Conservation (phyloP, 2,888 invertebrate genomes). For the Leptinotarsa juncta region DNA sequence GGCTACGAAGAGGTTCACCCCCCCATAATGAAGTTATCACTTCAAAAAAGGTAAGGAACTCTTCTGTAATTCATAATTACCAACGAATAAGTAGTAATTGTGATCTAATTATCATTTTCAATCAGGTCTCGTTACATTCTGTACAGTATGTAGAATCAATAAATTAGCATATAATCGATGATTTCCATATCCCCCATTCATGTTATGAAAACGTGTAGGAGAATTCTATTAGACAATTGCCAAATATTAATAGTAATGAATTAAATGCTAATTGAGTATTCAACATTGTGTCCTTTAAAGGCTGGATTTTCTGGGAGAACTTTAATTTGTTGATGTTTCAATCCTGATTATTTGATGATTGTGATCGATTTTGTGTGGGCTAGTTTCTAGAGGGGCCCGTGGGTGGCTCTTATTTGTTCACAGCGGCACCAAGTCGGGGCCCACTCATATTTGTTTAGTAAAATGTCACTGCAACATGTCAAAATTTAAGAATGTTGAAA, state of each 20-base stretch:
- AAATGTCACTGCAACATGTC: too few relatives aligned
- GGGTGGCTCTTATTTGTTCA: not conserved
- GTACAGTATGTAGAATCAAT: conserved; percentile 7
- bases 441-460: too few relatives aligned
- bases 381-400: not conserved
- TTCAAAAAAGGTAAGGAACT: too few relatives aligned
- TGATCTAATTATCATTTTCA: not conserved
- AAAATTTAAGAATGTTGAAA: too few relatives aligned
- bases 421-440: too few relatives aligned
- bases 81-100: not conserved
- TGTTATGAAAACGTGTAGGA: conserved; percentile 33
- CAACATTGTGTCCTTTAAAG: conserved; percentile 33
- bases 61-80: not conserved
- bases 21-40: too few relatives aligned
- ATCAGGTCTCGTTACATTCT: conserved; percentile 7
- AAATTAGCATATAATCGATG: conserved; percentile 41
- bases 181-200: conserved; percentile 40
- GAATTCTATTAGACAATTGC: conserved; percentile 37
- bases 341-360: not conserved
- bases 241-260: conserved; percentile 38
- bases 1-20: too few relatives aligned
- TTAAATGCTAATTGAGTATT: conserved; percentile 9
- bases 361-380: not conserved
- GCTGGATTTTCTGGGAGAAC: conserved; percentile 20
- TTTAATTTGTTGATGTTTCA: not conserved